A percentile compares a stretch with the other conserved stretches of the same genome.
phyloP scores from a whole-genome alignment of 2,888 invertebrate genomes.

The Litoditis marina region DNA sequence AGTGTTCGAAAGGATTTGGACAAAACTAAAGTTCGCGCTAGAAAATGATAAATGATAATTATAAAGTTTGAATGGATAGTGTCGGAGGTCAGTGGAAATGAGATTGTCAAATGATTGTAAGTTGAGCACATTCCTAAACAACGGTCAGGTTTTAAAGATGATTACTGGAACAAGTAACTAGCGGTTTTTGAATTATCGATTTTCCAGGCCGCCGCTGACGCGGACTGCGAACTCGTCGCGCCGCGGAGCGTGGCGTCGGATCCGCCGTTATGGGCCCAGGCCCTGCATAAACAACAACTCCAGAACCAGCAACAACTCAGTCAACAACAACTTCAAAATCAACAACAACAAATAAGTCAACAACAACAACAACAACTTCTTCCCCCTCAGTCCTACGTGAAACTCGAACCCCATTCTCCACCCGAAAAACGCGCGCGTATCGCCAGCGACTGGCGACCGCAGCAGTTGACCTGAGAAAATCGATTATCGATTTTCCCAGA shows the following conservation, averaged over 20 bases:
- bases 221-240: slow-evolving; percentile 30
- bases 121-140: too few relatives aligned
- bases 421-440: slow-evolving; percentile 56
- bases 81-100: too few relatives aligned
- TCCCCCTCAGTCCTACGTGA: slow-evolving; percentile 52
- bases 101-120: too few relatives aligned
- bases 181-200: too few relatives aligned
- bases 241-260: slow-evolving; percentile 2
- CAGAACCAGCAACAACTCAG: slow-evolving; percentile 12
- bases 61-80: too few relatives aligned
- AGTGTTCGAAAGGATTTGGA: too few relatives aligned
- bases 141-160: too few relatives aligned
- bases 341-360: slow-evolving; percentile 4
- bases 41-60: too few relatives aligned
- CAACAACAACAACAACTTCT: slow-evolving; percentile 21
- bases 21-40: too few relatives aligned
- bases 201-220: slow-evolving; percentile 29
- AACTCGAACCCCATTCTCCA: slow-evolving; percentile 55
- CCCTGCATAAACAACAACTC: slow-evolving; percentile 10
- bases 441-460: slow-evolving; percentile 44
- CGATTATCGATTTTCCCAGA: background rate
- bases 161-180: too few relatives aligned
- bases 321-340: slow-evolving; percentile 17
- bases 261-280: slow-evolving; percentile 18
- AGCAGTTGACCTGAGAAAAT: slow-evolving; percentile 33